Conservation (phyloP, 2,113 vertebrate species). For the Hypomesus transpacificus region DNA sequence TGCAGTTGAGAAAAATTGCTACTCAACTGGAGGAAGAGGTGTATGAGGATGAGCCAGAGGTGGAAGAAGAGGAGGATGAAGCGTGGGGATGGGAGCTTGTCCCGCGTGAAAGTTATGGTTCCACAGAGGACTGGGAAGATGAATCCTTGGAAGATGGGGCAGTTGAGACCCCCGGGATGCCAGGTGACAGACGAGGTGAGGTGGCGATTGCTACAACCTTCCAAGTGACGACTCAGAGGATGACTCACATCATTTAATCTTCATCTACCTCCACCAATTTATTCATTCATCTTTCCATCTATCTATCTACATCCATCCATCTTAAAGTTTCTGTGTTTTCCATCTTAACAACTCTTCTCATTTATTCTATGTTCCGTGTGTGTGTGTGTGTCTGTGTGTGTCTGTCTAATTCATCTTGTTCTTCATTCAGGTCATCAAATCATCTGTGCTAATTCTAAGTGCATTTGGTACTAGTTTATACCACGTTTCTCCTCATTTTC, state of each 20-base stretch:
- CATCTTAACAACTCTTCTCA: neutral
- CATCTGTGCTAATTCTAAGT: too few relatives aligned
- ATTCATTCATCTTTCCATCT: slow-evolving; percentile 15
- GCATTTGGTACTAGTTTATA: too few relatives aligned
- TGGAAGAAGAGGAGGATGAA: slow-evolving; percentile 39
- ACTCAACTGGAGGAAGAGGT: slow-evolving; percentile 66
- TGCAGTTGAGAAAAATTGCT: slow-evolving; percentile 65
- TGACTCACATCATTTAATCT: slow-evolving; percentile 36
- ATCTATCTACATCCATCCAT: slow-evolving; percentile 6
- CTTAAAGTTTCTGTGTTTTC: neutral
- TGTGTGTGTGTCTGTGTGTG: neutral
- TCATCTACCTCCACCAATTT: slow-evolving; percentile 27
- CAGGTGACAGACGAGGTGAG: slow-evolving; percentile 80
- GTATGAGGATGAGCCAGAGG: slow-evolving; percentile 46
- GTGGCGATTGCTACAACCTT: slow-evolving; percentile 45
- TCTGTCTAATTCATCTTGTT: neutral
- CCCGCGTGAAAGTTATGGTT: slow-evolving; percentile 51
- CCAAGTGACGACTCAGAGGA: slow-evolving; percentile 41
- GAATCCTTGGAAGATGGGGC: slow-evolving; percentile 59
- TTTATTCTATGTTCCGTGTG: neutral
- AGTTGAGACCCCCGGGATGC: slow-evolving; percentile 74
- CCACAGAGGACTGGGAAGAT: slow-evolving; percentile 61
- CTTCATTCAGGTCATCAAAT: too few relatives aligned
- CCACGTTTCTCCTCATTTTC: neutral
- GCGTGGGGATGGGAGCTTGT: slow-evolving; percentile 72